Evolutionary conservation across 2,888 invertebrate species (phyloP).

Genomic region (Heliconius ethilla): DNA sequence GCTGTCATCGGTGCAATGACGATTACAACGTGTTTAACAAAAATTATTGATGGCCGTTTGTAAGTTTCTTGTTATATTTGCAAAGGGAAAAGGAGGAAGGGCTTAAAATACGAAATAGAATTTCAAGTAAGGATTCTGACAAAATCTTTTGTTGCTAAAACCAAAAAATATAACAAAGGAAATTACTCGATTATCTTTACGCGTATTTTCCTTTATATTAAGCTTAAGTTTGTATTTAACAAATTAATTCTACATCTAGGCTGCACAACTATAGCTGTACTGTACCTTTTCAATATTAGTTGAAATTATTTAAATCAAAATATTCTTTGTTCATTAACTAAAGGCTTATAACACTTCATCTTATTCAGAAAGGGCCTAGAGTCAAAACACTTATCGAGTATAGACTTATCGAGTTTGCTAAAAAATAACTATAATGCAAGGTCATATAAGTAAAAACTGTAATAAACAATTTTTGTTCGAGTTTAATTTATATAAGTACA

Average conservation of each 20-base stretch:
- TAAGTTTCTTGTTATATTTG: background rate
- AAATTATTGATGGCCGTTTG: constrained; percentile 51
- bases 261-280: no score
- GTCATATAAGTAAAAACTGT: background rate
- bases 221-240: no score
- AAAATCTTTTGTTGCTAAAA: background rate
- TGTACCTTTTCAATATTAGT: no score
- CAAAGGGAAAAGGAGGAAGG: no score
- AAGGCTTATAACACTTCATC: no score
- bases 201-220: no score
- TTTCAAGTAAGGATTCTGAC: no score
- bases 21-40: constrained; percentile 62
- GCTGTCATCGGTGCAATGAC: constrained; percentile 72
- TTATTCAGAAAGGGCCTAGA: no score
- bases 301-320: no score
- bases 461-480: background rate
- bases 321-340: no score
- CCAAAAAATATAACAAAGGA: background rate
- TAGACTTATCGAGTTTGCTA: background rate
- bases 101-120: background rate
- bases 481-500: constrained; percentile 12
- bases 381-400: background rate
- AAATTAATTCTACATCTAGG: no score
- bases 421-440: background rate
- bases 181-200: background rate